phyloP scores from a whole-genome alignment of 92 coral and sea anemone genomes.

The Porites rus region DNA sequence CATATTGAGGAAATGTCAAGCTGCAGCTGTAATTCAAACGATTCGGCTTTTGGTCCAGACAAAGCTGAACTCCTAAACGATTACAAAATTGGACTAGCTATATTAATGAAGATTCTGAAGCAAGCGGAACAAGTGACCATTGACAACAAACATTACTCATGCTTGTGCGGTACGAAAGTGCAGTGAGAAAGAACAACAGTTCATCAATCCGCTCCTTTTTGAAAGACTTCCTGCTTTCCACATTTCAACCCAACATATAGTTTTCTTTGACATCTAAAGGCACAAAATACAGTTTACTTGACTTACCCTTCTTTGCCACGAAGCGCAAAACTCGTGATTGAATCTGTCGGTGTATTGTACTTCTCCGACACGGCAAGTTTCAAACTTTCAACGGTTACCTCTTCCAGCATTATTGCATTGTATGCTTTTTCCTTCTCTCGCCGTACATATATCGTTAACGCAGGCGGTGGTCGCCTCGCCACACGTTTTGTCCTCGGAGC shows the following conservation, averaged over 20 bases:
- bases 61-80: too few species aligned
- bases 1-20: too few species aligned
- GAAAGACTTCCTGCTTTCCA: slow-evolving; percentile 44
- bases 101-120: neutral
- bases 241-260: neutral
- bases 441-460: slow-evolving; percentile 83
- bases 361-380: slow-evolving; percentile 84
- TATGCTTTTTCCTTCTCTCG: slow-evolving; percentile 89
- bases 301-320: slow-evolving; percentile 79
- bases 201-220: slow-evolving; percentile 8
- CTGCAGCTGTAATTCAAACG: neutral
- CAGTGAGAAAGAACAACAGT: slow-evolving; percentile 5
- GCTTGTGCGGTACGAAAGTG: slow-evolving; percentile 18
- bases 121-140: neutral
- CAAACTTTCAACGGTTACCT: slow-evolving; percentile 74
- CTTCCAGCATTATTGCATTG: slow-evolving; percentile 88
- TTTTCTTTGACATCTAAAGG: neutral
- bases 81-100: neutral
- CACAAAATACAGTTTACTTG: neutral
- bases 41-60: neutral
- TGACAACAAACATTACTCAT: neutral
- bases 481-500: slow-evolving; percentile 82
- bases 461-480: slow-evolving; percentile 88
- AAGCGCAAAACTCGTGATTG: slow-evolving; percentile 66
- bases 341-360: slow-evolving; percentile 70